Percentiles rank a stretch among this genome's conserved stretches.
phyloP scores from a whole-genome alignment of 2,113 vertebrate genomes.

The Spermophilus dauricus region DNA sequence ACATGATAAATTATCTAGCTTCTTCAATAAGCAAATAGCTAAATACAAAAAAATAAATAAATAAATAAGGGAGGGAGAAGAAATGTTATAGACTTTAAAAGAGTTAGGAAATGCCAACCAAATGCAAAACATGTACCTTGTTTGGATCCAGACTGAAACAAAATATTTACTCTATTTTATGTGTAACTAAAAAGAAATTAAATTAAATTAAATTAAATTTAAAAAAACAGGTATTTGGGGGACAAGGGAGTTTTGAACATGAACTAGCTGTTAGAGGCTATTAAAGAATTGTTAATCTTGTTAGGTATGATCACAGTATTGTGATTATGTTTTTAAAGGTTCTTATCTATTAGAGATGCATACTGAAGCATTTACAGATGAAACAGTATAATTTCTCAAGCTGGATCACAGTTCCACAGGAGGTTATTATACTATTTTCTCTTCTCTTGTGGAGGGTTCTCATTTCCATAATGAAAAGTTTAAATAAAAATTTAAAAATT shows the following conservation, averaged over 20 bases:
- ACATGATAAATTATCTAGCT: slow-evolving; percentile 68
- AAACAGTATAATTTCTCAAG: slow-evolving; percentile 35
- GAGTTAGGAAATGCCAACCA: slow-evolving; percentile 24
- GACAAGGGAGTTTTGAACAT: background rate
- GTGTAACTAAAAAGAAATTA: no score
- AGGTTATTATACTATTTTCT: background rate
- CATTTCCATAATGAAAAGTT: slow-evolving; percentile 54
- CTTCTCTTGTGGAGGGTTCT: background rate
- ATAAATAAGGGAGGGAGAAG: background rate
- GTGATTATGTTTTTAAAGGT: background rate
- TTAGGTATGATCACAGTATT: background rate
- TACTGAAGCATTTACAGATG: background rate
- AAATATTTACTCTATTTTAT: background rate
- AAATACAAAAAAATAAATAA: background rate
- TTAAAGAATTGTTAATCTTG: slow-evolving; percentile 10
- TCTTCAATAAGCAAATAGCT: slow-evolving; percentile 63
- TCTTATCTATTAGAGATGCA: background rate
- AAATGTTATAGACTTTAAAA: slow-evolving; percentile 12
- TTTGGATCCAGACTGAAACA: slow-evolving; percentile 4
- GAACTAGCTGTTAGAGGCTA: background rate
- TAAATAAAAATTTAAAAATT: slow-evolving; percentile 33
- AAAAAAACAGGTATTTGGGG: background rate
- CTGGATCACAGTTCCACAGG: background rate
- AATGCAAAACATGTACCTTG: background rate
- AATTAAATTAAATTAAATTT: no score